A percentile compares a stretch with the other conserved stretches of the same genome.
Evolutionary conservation across 2,113 vertebrate genomes (phyloP).

Genomic region (Xenus cinereus): DNA sequence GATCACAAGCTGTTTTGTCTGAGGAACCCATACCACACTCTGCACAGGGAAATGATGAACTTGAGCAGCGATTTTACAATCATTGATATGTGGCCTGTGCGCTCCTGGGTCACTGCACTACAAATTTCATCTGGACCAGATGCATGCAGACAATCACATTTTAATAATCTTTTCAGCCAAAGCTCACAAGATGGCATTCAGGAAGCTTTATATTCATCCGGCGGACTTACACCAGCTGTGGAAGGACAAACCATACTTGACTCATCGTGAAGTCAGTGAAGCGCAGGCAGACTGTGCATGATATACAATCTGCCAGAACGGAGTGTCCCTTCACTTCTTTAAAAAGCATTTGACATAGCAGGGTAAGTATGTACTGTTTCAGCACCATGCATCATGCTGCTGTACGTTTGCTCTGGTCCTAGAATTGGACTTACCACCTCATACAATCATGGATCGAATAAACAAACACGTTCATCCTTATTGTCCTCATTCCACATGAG

Average conservation of each 20-base stretch:
- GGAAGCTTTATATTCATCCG: neutral
- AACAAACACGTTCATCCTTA: neutral
- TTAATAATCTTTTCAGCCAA: neutral
- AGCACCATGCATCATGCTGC: neutral
- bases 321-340: slow-evolving; percentile 40
- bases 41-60: neutral
- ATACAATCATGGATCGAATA: rapidly evolving
- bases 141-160: neutral
- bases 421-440: neutral
- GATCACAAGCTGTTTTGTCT: neutral
- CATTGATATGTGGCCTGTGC: neutral
- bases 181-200: neutral
- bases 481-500: neutral
- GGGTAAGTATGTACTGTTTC: neutral
- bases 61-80: neutral
- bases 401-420: neutral
- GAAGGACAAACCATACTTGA: slow-evolving; percentile 47
- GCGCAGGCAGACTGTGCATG: slow-evolving; percentile 14
- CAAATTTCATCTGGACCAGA: neutral
- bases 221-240: neutral
- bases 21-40: neutral
- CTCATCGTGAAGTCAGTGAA: slow-evolving; percentile 37
- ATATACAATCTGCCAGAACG: slow-evolving; percentile 43
- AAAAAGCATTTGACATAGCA: slow-evolving; percentile 49
- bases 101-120: neutral